phyloP scores from a whole-genome alignment of 1,140 invertebrate genomes.

The Drosophila tsacasi region DNA sequence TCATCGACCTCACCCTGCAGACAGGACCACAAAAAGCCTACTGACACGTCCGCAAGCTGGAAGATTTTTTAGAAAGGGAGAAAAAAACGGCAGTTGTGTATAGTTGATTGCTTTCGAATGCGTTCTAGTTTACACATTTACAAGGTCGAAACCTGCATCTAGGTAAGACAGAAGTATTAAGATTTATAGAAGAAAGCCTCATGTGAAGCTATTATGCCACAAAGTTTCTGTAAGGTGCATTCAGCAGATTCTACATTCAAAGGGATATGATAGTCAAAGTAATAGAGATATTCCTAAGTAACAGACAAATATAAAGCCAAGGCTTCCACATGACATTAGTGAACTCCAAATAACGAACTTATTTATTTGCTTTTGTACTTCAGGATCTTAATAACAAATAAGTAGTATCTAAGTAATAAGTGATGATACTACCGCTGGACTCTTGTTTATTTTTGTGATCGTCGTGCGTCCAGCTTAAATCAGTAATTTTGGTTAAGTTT shows the following conservation, averaged over 20 bases:
- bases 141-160: not conserved
- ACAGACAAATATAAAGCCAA: not conserved
- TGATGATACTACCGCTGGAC: not conserved
- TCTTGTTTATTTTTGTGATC: not conserved
- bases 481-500: not conserved
- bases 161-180: not conserved
- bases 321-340: not conserved
- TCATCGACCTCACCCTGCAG: slow-evolving; percentile 31
- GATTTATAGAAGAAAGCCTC: not conserved
- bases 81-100: slow-evolving; percentile 14
- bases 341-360: not conserved
- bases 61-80: not conserved
- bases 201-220: not conserved
- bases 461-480: not conserved
- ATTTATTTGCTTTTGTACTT: not conserved
- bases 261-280: not conserved
- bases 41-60: slow-evolving; percentile 16
- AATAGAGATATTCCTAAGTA: no score
- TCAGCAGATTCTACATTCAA: no score
- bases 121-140: slow-evolving; percentile 5
- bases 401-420: not conserved
- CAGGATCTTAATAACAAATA: not conserved
- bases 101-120: slow-evolving; percentile 46
- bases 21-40: slow-evolving; percentile 44
- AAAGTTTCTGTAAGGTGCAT: no score